Evolutionary conservation across 2,113 vertebrate genomes (phyloP).

Genomic region (Daubentonia madagascariensis): DNA sequence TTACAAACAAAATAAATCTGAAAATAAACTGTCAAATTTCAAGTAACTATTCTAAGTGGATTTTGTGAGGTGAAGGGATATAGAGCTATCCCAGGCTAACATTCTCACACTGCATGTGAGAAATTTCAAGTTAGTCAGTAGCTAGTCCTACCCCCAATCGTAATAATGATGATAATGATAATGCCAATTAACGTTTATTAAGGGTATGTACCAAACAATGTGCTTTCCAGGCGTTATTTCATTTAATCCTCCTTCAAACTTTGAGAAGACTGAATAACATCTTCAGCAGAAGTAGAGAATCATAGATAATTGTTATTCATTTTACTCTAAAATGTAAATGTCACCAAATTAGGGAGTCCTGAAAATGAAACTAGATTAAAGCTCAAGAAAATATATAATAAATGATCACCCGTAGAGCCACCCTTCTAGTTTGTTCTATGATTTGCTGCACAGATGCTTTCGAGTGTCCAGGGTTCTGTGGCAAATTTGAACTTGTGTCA

Average conservation of each 20-base stretch:
- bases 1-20: neutral
- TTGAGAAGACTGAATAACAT: neutral
- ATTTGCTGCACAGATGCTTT: slow-evolving; percentile 9
- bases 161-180: neutral
- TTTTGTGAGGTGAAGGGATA: neutral
- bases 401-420: neutral
- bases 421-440: neutral
- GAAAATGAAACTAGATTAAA: neutral
- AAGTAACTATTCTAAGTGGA: neutral
- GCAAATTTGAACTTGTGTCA: slow-evolving; percentile 27
- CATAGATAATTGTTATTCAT: neutral
- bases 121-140: neutral
- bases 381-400: neutral
- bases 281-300: neutral
- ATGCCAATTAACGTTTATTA: neutral
- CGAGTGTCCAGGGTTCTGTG: neutral
- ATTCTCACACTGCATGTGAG: neutral
- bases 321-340: neutral
- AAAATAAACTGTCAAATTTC: neutral
- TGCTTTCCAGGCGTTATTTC: neutral
- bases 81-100: neutral
- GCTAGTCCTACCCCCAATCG: neutral
- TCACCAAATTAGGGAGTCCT: neutral
- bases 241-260: neutral
- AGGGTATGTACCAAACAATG: neutral